Percentiles rank a stretch among this genome's conserved stretches.
Evolutionary conservation across 2,888 invertebrate genomes (phyloP).

Genomic region (Conchocele bisecta): DNA sequence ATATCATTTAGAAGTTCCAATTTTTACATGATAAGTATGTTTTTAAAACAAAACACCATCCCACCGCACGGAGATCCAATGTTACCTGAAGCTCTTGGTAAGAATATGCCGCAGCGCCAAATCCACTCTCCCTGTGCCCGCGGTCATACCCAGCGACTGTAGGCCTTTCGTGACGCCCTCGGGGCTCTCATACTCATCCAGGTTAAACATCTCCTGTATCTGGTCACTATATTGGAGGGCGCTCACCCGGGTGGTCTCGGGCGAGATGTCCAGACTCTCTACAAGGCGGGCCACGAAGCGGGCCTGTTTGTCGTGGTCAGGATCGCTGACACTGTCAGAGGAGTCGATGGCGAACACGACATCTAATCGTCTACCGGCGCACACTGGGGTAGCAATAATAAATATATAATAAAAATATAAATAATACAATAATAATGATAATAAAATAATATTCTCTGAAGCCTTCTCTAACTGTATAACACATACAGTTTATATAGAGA

Average conservation of each 20-base stretch:
- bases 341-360: conserved; percentile 74
- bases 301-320: conserved; percentile 72
- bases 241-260: conserved; percentile 68
- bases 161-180: conserved; percentile 63
- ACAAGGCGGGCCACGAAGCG: conserved; percentile 71
- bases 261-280: conserved; percentile 65
- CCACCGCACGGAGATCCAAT: no score
- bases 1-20: no score
- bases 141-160: conserved; percentile 59
- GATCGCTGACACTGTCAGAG: conserved; percentile 66
- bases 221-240: conserved; percentile 71
- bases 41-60: no score
- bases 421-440: no score
- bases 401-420: no score
- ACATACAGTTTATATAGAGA: no score
- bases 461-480: no score
- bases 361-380: conserved; percentile 64
- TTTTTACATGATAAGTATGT: no score
- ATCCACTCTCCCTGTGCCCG: conserved; percentile 61
- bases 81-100: conserved; percentile 68
- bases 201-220: conserved; percentile 65
- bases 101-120: conserved; percentile 64
- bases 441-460: no score
- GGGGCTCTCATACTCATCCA: conserved; percentile 58
- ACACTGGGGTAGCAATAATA: no score